phyloP scores from a whole-genome alignment of 2,888 invertebrate genomes.

The Sylvicola cinctus region DNA sequence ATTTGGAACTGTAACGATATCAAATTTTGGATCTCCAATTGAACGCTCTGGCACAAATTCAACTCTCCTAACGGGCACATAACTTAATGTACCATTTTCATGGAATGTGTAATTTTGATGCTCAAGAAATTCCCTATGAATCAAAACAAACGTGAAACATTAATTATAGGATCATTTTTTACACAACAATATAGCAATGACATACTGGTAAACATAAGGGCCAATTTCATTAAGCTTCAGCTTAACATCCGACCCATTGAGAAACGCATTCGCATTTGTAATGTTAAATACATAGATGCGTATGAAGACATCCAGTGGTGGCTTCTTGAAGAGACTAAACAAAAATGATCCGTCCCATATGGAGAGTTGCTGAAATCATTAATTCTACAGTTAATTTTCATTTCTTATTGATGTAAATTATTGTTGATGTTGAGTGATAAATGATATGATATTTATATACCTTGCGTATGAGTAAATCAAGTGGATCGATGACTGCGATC shows the following conservation, averaged over 20 bases:
- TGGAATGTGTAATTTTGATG: constrained; percentile 43
- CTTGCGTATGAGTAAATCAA: constrained; percentile 16
- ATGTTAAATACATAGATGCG: constrained; percentile 57
- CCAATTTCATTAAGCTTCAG: constrained; percentile 51
- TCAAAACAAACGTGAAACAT: constrained; percentile 4
- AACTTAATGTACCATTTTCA: constrained; percentile 43
- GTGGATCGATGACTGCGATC: constrained; percentile 16
- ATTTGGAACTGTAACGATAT: constrained; percentile 43
- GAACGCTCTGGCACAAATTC: constrained; percentile 43
- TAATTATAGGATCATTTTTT: too few species aligned
- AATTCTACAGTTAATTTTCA: too few species aligned
- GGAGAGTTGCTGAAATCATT: constrained; percentile 1
- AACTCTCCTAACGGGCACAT: constrained; percentile 35
- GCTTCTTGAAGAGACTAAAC: constrained; percentile 38
- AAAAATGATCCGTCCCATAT: constrained; percentile 34
- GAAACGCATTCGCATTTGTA: constrained; percentile 51
- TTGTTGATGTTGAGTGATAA: background rate
- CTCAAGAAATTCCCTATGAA: constrained; percentile 44
- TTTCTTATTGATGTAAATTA: background rate
- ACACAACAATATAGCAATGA: too few species aligned
- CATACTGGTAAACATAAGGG: constrained; percentile 66
- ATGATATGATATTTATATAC: constrained; percentile 13
- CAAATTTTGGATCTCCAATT: constrained; percentile 35
- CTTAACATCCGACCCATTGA: constrained; percentile 38
- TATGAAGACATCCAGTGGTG: constrained; percentile 42